Evolutionary conservation across 2,113 vertebrate genomes (phyloP).

Genomic region (Ailurus styani): DNA sequence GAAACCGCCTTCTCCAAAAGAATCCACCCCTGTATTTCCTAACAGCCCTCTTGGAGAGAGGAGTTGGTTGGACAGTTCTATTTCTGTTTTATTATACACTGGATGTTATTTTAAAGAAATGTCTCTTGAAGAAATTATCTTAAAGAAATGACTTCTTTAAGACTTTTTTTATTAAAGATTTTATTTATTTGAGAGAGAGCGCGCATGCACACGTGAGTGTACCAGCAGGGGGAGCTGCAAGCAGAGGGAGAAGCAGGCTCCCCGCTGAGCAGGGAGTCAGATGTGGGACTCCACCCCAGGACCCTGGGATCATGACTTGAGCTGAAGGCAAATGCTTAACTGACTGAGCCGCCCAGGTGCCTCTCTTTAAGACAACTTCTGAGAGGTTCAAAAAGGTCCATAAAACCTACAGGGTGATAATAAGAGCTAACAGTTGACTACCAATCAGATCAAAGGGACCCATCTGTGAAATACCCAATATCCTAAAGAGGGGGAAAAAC

Average conservation of each 20-base stretch:
- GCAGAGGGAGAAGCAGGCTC: too few species aligned
- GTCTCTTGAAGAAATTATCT: not conserved
- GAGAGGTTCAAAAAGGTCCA: not conserved
- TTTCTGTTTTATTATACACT: not conserved
- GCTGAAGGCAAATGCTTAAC: not conserved
- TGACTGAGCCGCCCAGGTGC: not conserved
- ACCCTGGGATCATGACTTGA: too few species aligned
- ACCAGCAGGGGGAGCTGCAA: too few species aligned
- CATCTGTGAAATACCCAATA: not conserved
- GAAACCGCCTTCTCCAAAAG: not conserved
- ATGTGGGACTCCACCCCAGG: too few species aligned
- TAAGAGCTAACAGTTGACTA: not conserved
- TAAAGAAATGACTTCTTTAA: not conserved
- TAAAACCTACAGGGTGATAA: not conserved
- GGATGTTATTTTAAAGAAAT: not conserved
- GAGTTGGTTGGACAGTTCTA: not conserved
- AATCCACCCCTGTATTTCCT: not conserved
- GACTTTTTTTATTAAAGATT: not conserved
- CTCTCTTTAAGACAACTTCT: not conserved
- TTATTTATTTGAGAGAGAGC: too few species aligned
- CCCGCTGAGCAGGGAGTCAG: too few species aligned
- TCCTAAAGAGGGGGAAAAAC: not conserved
- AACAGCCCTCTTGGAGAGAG: not conserved
- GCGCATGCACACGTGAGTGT: too few species aligned
- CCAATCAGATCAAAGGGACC: not conserved